Evolutionary conservation across 2,797 vertebrate genomes (phyloP), one percentile per base, ranked within the genome.

Genomic region (Lutra lutra): DNA sequence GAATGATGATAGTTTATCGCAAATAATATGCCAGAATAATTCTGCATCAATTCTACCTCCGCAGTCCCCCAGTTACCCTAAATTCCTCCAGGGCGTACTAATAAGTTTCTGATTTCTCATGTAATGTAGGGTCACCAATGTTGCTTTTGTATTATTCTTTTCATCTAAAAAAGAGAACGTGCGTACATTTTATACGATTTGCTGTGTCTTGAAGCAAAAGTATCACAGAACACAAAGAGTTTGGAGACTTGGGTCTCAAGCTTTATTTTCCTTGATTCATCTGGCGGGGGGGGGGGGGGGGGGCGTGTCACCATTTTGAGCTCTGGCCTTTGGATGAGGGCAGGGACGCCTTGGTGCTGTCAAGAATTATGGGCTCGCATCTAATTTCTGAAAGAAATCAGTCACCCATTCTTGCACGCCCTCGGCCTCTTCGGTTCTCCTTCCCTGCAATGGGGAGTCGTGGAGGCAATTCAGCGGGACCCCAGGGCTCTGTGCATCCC

Each of bases 31-130:
- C 82, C 51, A 29, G 54, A 88, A n/a, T 64, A 75, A 38, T 32
- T 86, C 29, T 64, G 35, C 40, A 43, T 90, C 48, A 14, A 23
- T 60, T 93, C 72, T 75, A 75, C 86, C 32, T 29, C 58, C 86
- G 75, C 86, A 84, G 72, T n/a, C 43, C 38, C 54, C 43, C 54
- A 75, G 3, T 40, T 38, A 90, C 7, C 66, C 70, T 66, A 35
- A 87, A 79, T 58, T 87, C 84, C 94, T 94, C 94, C 40, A 27
- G 92, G 62, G 86, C 73, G 62, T 58, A 78, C 8, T n/a, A 89
- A 72, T 5, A 83, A 75, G 35, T 29, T 89, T 87, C 86, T 78
- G 66, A 70, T 86, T 89, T 88, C 82, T 82, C 89, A 21, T 66
- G 92, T 91, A 83, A 82, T 35, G 56, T 43, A 43, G 92, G 86